phyloP scores from a whole-genome alignment of 2,797 vertebrate genomes.

The Tarsius wallacei region DNA sequence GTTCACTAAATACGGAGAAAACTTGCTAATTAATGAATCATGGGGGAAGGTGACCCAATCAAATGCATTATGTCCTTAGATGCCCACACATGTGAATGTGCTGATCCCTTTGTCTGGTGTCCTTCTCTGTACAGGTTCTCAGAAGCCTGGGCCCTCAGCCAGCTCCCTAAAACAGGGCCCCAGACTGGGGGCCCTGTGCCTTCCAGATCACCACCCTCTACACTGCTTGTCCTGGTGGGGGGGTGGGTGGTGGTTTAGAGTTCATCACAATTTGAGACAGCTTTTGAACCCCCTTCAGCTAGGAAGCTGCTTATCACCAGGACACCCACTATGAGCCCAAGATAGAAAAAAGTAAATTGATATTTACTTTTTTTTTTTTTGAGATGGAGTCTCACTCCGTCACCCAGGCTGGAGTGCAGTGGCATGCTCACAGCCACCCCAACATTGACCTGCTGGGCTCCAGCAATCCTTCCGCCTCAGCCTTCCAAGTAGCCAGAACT shows the following conservation, averaged over 20 bases:
- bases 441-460: no score
- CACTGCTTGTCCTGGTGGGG: not conserved
- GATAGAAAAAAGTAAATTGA: not conserved
- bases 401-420: no score
- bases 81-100: not conserved
- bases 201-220: not conserved
- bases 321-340: not conserved
- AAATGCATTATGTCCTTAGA: not conserved
- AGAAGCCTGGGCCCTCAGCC: not conserved
- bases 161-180: not conserved
- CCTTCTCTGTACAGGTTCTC: not conserved
- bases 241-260: no score
- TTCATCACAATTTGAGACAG: not conserved
- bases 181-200: not conserved
- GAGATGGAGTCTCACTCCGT: no score
- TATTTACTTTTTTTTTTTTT: no score
- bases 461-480: no score
- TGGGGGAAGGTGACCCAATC: not conserved
- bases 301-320: not conserved
- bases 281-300: no score
- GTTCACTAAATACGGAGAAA: not conserved
- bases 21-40: not conserved
- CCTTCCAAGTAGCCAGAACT: no score
- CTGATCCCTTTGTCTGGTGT: not conserved
- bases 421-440: no score